Evolutionary conservation across 2,797 vertebrate species (phyloP).

Genomic region (Hipposideros larvatus): DNA sequence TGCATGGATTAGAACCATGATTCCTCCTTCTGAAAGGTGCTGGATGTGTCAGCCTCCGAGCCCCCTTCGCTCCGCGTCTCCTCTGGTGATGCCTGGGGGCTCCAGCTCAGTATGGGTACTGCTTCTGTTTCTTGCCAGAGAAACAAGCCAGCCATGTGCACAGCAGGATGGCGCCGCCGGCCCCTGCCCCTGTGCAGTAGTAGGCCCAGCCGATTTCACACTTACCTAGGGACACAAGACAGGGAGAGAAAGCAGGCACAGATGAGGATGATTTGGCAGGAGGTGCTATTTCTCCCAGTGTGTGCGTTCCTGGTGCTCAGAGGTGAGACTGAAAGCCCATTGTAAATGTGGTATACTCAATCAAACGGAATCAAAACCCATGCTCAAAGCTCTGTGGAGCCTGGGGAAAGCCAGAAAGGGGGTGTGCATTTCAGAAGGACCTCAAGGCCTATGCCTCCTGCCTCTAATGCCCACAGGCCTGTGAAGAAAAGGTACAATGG

Average conservation of each 20-base stretch:
- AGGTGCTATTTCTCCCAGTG: neutral
- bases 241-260: neutral
- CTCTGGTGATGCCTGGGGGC: neutral
- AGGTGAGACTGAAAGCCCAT: neutral
- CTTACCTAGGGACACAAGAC: conserved; percentile 89
- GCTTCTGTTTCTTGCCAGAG: conserved; percentile 98
- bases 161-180: conserved; percentile 93
- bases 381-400: neutral
- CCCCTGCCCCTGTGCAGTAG: conserved; percentile 96
- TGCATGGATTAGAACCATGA: conserved; percentile 50
- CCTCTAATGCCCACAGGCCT: neutral
- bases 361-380: neutral
- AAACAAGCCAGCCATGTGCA: conserved; percentile 98
- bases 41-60: neutral
- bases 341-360: neutral
- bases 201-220: conserved; percentile 98
- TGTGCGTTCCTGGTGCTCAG: neutral
- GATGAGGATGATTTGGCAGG: neutral
- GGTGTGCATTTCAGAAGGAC: neutral
- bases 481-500: neutral
- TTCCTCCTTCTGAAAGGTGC: conserved; percentile 70
- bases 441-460: neutral
- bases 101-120: conserved; percentile 94
- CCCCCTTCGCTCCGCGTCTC: fast-evolving
- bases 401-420: neutral